Evolutionary conservation across 2,888 invertebrate genomes (phyloP), one percentile per base, ranked within the genome.

Genomic region (Creontiades dilutus): DNA sequence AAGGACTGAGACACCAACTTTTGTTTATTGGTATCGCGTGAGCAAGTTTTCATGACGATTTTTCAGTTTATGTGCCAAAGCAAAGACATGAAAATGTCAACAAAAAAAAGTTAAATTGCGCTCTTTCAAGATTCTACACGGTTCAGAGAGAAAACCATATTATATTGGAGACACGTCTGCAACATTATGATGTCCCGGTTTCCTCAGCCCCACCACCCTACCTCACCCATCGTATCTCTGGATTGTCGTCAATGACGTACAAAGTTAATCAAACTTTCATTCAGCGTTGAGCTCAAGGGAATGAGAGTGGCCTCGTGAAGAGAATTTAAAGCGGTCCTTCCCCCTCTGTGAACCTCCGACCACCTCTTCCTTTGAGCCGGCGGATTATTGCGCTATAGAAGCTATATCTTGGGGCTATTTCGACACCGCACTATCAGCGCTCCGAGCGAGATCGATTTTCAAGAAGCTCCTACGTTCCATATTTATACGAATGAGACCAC

Each of bases 301-400:
- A 88, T 55, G 88, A 88, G 88, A 88, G 88, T 88, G 88, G 88
- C 88, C 88, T 88, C 88, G 88, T 78, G 88, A 68, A 88, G 76
- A 78, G 88, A 88, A 88, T 88, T 88, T 88, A 88, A 88, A 88
- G 88, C 76, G 80, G 78, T 52, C 13, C 78, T 27, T 23, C 47
- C 57, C 12, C 16, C 85, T 16, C 23, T 11, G 16, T 0, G 7
- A 3, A 68, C 68, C 19, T 23, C 68, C 23, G 4, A 11, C 68
- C 16, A 7, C 16, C 57, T 52, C 52, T 52, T 52, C 82, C 82
- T 82, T 52, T 82, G 82, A 82, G 82, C 82, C 23, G 14, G 27
- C 19, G 85, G 85, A 85, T 61, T 85, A 85, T 85, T 85, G 85
- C 85, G 85, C 57, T 85, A 28, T 85, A 85, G 61, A 85, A 61